Percentiles rank a stretch among this genome's conserved stretches.
Conservation (phyloP, 2,113 vertebrate species). For the Mugil cephalus region DNA sequence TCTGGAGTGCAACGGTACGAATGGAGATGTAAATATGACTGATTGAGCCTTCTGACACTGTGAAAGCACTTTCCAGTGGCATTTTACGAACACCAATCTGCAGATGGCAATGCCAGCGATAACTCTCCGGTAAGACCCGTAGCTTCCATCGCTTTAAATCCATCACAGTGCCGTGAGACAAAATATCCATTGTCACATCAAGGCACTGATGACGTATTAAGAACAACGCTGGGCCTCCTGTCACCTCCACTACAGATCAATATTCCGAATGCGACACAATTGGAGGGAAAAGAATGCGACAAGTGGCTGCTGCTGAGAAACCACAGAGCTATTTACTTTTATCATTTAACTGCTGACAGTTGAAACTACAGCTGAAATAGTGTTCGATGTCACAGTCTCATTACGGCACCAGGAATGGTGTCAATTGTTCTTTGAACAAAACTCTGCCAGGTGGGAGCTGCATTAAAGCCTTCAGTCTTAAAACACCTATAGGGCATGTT, state of each 20-base stretch:
- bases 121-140: conserved; percentile 47
- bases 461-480: conserved; percentile 16
- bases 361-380: conserved; percentile 44
- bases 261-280: conserved; percentile 56
- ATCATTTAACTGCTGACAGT: conserved; percentile 61
- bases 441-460: conserved; percentile 44
- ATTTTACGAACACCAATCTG: conserved; percentile 65
- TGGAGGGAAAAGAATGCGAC: conserved; percentile 37
- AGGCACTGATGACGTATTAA: conserved; percentile 47
- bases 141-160: conserved; percentile 35
- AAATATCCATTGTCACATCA: conserved; percentile 15
- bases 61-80: conserved; percentile 63
- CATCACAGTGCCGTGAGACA: conserved; percentile 27
- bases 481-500: conserved; percentile 37
- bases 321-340: conserved; percentile 43
- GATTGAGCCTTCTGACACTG: conserved; percentile 10
- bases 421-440: conserved; percentile 51
- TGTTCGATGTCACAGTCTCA: conserved; percentile 45
- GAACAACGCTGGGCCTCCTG: conserved; percentile 24
- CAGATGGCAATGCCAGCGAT: conserved; percentile 34
- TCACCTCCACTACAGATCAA: conserved; percentile 53
- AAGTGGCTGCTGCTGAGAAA: conserved; percentile 34
- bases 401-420: conserved; percentile 54
- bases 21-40: conserved; percentile 27
- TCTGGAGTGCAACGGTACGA: background rate